Conservation (phyloP, 2,113 vertebrate species). For the Cavia aperea region DNA sequence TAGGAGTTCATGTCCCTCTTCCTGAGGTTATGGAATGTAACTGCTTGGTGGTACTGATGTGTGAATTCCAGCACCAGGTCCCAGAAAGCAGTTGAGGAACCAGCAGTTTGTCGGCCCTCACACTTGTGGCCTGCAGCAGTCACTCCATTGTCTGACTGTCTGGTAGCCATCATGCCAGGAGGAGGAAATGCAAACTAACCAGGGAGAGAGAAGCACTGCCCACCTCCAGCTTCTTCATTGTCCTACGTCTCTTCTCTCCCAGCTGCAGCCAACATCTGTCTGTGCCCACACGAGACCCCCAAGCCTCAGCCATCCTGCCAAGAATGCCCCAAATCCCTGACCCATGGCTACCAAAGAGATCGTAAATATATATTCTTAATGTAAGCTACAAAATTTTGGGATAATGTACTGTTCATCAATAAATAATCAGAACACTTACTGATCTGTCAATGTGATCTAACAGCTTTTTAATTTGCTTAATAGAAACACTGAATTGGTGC, state of each 20-base stretch:
- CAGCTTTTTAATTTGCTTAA: not conserved
- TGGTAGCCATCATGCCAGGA: too few species aligned
- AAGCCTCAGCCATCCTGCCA: not conserved
- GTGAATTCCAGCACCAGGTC: not conserved
- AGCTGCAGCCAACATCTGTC: not conserved
- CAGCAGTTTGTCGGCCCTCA: not conserved
- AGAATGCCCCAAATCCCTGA: not conserved
- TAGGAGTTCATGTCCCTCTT: not conserved
- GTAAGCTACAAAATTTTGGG: not conserved
- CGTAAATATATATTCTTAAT: not conserved
- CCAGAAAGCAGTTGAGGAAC: not conserved
- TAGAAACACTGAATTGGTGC: not conserved
- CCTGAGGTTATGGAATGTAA: not conserved
- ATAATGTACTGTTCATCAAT: not conserved
- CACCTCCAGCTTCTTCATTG: not conserved
- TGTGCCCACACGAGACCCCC: not conserved
- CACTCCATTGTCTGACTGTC: not conserved
- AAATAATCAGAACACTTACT: not conserved
- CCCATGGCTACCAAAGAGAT: not conserved
- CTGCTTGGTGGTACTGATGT: fast-evolving
- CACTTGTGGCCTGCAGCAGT: not conserved
- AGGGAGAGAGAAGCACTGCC: not conserved
- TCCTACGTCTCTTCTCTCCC: not conserved
- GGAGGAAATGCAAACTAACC: not conserved
- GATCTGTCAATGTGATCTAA: not conserved